These are phyloP conservation scores for Clarias gariepinus DNA, from an alignment of 2,113 vertebrate genomes.

Conservation along the genomic window DNA sequence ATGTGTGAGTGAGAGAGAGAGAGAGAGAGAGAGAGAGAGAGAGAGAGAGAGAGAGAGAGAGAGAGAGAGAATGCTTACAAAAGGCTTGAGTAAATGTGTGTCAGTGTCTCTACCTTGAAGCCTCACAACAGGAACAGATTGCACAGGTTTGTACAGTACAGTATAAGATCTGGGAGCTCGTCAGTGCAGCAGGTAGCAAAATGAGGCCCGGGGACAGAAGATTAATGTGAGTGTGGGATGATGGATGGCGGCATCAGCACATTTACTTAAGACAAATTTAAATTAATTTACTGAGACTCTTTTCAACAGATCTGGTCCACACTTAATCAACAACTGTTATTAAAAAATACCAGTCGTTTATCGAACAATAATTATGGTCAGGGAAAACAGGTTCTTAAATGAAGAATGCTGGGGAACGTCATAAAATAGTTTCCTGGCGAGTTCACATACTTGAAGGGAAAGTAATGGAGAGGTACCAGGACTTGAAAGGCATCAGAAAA, in stretches of 20 bases:
- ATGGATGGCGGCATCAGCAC: slow-evolving; percentile 51
- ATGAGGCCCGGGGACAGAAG: slow-evolving; percentile 38
- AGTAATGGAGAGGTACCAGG: slow-evolving; percentile 2
- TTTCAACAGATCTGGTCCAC: neutral
- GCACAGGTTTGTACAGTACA: slow-evolving; percentile 43
- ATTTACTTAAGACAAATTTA: slow-evolving; percentile 63
- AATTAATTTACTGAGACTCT: slow-evolving; percentile 43
- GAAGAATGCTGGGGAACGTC: neutral
- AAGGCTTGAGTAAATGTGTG: neutral
- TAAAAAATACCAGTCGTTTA: neutral
- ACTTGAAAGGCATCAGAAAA: slow-evolving; percentile 55
- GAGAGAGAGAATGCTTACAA: neutral
- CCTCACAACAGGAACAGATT: slow-evolving; percentile 56
- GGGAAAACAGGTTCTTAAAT: neutral
- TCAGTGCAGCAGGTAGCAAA: slow-evolving; percentile 52
- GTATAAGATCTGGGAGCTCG: slow-evolving; percentile 34
- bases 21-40: neutral
- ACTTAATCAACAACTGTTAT: neutral
- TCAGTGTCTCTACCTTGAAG: slow-evolving; percentile 48
- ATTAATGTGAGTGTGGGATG: slow-evolving; percentile 38
- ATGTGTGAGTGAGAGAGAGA: neutral
- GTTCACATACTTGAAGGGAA: neutral
- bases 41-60: neutral
- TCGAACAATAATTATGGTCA: neutral
- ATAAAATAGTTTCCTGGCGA: neutral